Conservation (phyloP, 2,888 invertebrate species). For the Girardia tigrina region DNA sequence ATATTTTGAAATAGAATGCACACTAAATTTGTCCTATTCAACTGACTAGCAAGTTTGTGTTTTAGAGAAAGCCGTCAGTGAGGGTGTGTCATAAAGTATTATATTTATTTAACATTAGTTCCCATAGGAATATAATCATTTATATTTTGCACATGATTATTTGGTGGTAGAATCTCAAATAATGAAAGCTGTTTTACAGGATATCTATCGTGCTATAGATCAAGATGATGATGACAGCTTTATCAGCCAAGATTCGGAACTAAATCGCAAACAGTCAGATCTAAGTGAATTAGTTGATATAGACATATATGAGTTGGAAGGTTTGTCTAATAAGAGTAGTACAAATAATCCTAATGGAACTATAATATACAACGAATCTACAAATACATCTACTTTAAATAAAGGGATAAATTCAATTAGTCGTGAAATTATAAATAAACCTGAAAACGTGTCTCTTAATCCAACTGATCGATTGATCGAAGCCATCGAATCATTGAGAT, state of each 20-base stretch:
- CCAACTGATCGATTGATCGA: slow-evolving; percentile 39
- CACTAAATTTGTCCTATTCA: slow-evolving; percentile 2
- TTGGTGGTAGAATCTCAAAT: not conserved
- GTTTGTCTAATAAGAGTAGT: not conserved
- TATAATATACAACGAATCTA: not conserved
- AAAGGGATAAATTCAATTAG: not conserved
- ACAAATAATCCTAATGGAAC: not conserved
- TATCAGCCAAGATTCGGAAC: not conserved
- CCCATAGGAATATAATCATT: slow-evolving; percentile 17
- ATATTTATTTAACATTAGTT: not conserved
- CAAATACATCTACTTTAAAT: not conserved
- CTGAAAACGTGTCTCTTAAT: not conserved
- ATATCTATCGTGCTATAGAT: slow-evolving; percentile 30
- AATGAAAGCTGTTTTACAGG: slow-evolving; percentile 35
- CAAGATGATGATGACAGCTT: slow-evolving; percentile 26
- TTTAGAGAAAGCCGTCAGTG: not conserved
- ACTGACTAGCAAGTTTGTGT: not conserved
- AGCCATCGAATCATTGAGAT: slow-evolving; percentile 39
- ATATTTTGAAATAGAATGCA: not conserved
- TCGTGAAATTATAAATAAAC: not conserved
- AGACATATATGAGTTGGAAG: slow-evolving; percentile 5
- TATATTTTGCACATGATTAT: not conserved
- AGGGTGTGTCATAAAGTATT: not conserved
- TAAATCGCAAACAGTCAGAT: slow-evolving; percentile 13
- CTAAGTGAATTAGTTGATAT: slow-evolving; percentile 12